Percentiles rank a stretch among this genome's conserved stretches.
Evolutionary conservation across 2,113 vertebrate species (phyloP).

Genomic region (Myxocyprinus asiaticus): DNA sequence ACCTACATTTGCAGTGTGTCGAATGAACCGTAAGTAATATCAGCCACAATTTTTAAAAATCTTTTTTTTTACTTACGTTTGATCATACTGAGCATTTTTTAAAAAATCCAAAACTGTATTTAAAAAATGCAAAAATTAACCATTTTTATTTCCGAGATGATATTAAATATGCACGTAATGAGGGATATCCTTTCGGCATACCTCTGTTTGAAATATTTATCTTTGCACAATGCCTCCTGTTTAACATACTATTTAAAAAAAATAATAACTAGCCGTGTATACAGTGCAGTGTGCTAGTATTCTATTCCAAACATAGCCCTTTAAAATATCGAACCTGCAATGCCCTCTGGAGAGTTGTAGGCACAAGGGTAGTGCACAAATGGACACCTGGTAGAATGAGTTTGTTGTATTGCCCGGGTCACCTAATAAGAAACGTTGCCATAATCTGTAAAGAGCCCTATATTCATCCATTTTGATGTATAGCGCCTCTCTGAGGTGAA

Average conservation of each 20-base stretch:
- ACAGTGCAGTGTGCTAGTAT: neutral
- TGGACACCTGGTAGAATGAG: conserved; percentile 18
- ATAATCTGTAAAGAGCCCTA: neutral
- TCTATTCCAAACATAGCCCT: neutral
- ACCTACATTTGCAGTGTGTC: neutral
- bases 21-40: neutral
- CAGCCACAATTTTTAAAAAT: neutral
- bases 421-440: neutral
- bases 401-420: neutral
- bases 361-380: neutral
- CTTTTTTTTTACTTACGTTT: too few species aligned
- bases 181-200: too few species aligned
- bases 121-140: too few species aligned
- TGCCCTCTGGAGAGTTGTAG: too few species aligned
- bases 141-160: too few species aligned
- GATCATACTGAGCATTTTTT: too few species aligned
- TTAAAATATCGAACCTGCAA: too few species aligned
- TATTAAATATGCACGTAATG: too few species aligned
- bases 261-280: neutral
- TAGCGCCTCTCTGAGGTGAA: conserved; percentile 11
- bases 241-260: too few species aligned
- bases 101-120: too few species aligned
- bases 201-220: too few species aligned
- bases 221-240: too few species aligned
- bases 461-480: neutral